Evolutionary conservation across 2,888 invertebrate species (phyloP).

Genomic region (Chrysodeixis includens): DNA sequence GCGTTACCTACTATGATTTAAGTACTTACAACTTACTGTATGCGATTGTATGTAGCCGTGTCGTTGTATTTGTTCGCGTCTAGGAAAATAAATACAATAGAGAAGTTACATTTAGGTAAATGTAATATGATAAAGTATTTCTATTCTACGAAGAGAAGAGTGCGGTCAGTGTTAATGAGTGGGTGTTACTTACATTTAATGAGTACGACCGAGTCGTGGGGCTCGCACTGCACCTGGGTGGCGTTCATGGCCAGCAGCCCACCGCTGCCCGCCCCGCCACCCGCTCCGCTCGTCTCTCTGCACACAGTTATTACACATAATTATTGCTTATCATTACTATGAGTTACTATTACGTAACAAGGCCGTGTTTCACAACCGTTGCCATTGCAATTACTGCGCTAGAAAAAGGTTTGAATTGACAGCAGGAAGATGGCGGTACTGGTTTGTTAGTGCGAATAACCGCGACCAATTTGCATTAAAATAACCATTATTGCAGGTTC

Average conservation of each 20-base stretch:
- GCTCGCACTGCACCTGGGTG: conserved; percentile 91
- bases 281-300: conserved; percentile 86
- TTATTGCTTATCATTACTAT: conserved; percentile 50
- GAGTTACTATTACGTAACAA: conserved; percentile 51
- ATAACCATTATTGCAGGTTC: not conserved
- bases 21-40: conserved; percentile 44
- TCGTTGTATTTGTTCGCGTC: conserved; percentile 34
- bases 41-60: conserved; percentile 29
- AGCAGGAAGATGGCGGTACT: conserved; percentile 38
- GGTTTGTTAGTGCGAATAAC: conserved; percentile 6
- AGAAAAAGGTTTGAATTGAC: conserved; percentile 30
- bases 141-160: conserved; percentile 18
- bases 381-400: conserved; percentile 33
- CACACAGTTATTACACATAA: conserved; percentile 53
- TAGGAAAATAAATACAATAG: conserved; percentile 46
- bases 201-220: conserved; percentile 92
- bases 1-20: not conserved
- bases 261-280: conserved; percentile 87
- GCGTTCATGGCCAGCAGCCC: conserved; percentile 89
- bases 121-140: conserved; percentile 13
- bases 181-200: conserved; percentile 91
- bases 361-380: conserved; percentile 41
- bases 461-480: not conserved
- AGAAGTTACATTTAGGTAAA: conserved; percentile 3
- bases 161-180: conserved; percentile 41